Evolutionary conservation across 2,113 vertebrate genomes (phyloP).

Genomic region (Eretmochelys imbricata): DNA sequence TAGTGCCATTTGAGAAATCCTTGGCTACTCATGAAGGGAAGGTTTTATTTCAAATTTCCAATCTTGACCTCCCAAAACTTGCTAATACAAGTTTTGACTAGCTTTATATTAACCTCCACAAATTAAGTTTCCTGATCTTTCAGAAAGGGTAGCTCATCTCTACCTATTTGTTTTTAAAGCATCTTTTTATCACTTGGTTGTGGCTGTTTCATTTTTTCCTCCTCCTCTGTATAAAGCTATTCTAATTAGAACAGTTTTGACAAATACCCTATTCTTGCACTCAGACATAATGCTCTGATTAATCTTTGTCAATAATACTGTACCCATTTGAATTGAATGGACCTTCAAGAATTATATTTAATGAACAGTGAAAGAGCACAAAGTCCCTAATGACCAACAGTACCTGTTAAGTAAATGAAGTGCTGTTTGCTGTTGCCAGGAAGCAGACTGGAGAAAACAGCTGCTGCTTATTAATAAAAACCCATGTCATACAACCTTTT

Average conservation of each 20-base stretch:
- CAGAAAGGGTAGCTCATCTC: not conserved
- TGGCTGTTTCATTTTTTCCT: not conserved
- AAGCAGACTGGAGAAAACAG: not conserved
- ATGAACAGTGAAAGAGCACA: not conserved
- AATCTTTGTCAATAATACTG: not conserved
- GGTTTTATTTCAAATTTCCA: not conserved
- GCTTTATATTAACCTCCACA: not conserved
- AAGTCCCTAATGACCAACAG: slow-evolving; percentile 1
- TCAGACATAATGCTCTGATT: not conserved
- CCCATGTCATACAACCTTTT: not conserved
- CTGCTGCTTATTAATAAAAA: not conserved
- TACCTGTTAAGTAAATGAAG: slow-evolving; percentile 1
- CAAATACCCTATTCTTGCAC: not conserved
- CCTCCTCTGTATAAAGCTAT: not conserved
- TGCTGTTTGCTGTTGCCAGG: slow-evolving; percentile 2
- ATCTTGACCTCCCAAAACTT: not conserved
- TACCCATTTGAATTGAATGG: not conserved
- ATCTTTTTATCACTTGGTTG: not conserved
- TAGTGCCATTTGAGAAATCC: not conserved
- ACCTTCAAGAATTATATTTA: slow-evolving; percentile 4
- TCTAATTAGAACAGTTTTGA: not conserved
- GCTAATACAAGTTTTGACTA: not conserved
- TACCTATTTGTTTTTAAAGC: not conserved
- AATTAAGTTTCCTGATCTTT: not conserved
- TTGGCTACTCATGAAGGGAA: not conserved